Base-by-base conservation (phyloP, 2,888 invertebrate species). In the Brassicogethes aeneus region DNA sequence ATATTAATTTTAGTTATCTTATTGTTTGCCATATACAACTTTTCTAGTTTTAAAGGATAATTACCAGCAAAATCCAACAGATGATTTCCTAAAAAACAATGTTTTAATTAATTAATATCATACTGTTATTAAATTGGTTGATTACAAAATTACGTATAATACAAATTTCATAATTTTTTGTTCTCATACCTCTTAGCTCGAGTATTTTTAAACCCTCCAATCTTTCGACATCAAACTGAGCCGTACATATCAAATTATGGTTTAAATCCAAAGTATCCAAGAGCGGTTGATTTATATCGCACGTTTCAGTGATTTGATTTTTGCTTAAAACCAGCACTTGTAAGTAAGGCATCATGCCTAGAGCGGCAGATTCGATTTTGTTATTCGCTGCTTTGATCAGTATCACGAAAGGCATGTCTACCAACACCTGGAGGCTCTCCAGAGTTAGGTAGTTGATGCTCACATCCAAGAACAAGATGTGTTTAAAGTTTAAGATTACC, bases 11-110 rank as follows among this genome's bases (percentile, higher is more conserved):
- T 54, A 3, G 40, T 46, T 15, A 61, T 60, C 39, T 55, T 53
- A 37, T 60, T 61, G 23, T 48, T 45, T 1, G 54, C 59, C 42
- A 89, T 64, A 62, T 86, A 90, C 1, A 92, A 66, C 50, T 82
- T 81, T 52, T 82, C 80, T 46, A 91, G 48, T 17, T 63, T 68
- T 0, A 69, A 64, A 34, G 75, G 77, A 44, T 72, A 64, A 1
- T 70, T 56, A 36, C 72, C 69, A 1, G 59, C 51, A 1, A 76
- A 63, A 15, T 73, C 72, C 3, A 60, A 57, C 17, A 72, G 62
- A 2, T 61, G 45, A 54, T 80, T 60, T 74, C 32, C 32, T 32
- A 13, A 5, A 32, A 32, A 32, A 10, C 3, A 12, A 32, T 23
- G 5, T n/a, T n/a, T n/a, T n/a, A n/a, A n/a, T n/a, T n/a, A 23